Percentiles rank a stretch among this genome's conserved stretches.
These are phyloP conservation scores for Crioceris asparagi DNA, from an alignment of 2,888 invertebrate genomes.

Conservation along the genomic window DNA sequence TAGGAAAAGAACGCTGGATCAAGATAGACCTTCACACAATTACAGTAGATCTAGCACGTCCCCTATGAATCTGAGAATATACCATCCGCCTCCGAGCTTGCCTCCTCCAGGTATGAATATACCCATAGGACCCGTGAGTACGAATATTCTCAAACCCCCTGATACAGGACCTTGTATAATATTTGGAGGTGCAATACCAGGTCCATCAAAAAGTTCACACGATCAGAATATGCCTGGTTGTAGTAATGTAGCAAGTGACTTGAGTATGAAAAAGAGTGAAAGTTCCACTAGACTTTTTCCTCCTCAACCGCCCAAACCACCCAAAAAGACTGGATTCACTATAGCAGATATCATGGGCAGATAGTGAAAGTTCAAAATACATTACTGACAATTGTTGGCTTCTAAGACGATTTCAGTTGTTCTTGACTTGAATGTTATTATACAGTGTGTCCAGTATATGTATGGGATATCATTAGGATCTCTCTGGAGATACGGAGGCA, in stretches of 20 bases:
- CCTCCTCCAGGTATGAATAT: slow-evolving; percentile 21
- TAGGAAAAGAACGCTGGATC: slow-evolving; percentile 47
- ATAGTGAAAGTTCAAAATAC: no score
- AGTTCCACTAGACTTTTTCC: slow-evolving; percentile 22
- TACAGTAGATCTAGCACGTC: slow-evolving; percentile 28
- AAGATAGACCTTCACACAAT: slow-evolving; percentile 34
- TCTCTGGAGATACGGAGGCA: no score
- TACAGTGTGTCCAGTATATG: no score
- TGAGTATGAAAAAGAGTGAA: slow-evolving; percentile 36
- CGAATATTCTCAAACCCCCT: slow-evolving; percentile 35
- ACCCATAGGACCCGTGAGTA: slow-evolving; percentile 23
- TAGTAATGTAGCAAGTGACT: slow-evolving; percentile 33
- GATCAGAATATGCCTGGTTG: slow-evolving; percentile 15
- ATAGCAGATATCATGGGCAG: slow-evolving; percentile 88
- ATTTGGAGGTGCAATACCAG: slow-evolving; percentile 13
- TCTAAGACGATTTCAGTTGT: no score
- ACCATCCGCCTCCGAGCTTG: slow-evolving; percentile 20
- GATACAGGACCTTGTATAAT: slow-evolving; percentile 17
- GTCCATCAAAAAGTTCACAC: slow-evolving; percentile 13
- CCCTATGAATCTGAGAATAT: slow-evolving; percentile 30
- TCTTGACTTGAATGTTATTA: no score
- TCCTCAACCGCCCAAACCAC: slow-evolving; percentile 45
- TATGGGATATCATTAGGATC: no score
- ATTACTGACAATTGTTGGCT: no score
- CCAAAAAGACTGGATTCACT: slow-evolving; percentile 71